phyloP scores from a whole-genome alignment of 2,888 invertebrate species.

The Microctonus aethiopoides region DNA sequence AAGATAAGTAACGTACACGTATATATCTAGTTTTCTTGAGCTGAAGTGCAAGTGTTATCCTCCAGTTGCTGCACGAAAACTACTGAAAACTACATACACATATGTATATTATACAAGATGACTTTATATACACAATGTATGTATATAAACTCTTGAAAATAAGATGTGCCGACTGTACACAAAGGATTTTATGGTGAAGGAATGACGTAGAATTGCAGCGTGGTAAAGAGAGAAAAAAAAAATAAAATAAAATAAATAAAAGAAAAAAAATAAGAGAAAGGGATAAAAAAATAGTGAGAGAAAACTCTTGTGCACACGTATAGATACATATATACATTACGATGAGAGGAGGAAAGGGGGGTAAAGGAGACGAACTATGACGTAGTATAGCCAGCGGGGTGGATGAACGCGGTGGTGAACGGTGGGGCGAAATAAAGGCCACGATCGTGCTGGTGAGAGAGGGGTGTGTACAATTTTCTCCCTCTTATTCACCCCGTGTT shows the following conservation, averaged over 20 bases:
- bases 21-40: background rate
- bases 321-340: too few relatives aligned
- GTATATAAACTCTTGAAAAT: background rate
- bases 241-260: background rate
- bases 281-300: background rate
- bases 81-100: background rate
- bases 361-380: background rate
- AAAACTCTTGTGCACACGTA: background rate
- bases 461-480: slow-evolving; percentile 2
- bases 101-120: too few relatives aligned
- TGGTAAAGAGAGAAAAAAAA: background rate
- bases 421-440: slow-evolving; percentile 7
- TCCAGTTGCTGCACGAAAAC: background rate
- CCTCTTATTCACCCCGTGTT: background rate
- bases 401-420: slow-evolving; percentile 7
- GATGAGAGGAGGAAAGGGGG: too few relatives aligned
- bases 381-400: background rate
- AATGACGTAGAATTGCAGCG: background rate
- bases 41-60: background rate
- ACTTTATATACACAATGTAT: background rate
- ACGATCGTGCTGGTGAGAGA: background rate
- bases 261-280: background rate
- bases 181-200: background rate
- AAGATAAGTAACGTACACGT: background rate
- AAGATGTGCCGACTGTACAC: background rate